These are phyloP conservation scores for Axis porcinus DNA, from an alignment of 2,113 vertebrate genomes.

Conservation along the genomic window DNA sequence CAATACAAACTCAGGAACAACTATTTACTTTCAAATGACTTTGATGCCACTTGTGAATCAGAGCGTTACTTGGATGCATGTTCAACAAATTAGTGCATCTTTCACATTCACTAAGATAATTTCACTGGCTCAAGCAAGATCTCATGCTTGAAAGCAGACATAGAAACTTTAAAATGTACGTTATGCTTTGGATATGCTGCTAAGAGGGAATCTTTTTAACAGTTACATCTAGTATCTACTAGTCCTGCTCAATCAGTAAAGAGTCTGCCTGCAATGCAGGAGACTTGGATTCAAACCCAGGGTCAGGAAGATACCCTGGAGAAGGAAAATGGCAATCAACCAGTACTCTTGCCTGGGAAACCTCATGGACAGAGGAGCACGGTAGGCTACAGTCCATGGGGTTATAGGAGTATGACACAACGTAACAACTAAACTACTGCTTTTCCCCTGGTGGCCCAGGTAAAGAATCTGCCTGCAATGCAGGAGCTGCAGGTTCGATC, in stretches of 20 bases:
- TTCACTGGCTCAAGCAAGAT: background rate
- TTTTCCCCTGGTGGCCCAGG: background rate
- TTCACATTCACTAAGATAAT: background rate
- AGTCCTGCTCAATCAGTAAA: background rate
- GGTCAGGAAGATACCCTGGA: background rate
- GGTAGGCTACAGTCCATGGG: background rate
- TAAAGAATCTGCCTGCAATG: background rate
- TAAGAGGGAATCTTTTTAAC: background rate
- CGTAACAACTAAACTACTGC: background rate
- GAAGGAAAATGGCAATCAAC: background rate
- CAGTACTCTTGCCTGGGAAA: background rate
- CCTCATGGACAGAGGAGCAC: background rate
- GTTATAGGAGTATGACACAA: background rate
- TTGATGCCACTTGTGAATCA: background rate
- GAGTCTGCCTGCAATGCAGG: background rate
- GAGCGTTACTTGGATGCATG: background rate
- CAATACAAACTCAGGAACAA: background rate
- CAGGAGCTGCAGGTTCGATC: background rate
- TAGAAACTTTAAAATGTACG: background rate
- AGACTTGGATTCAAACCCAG: background rate
- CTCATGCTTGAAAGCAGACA: background rate
- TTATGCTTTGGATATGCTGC: background rate
- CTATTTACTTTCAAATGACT: background rate
- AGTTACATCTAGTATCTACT: constrained; percentile 59
- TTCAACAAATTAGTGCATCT: background rate